Base-by-base conservation (phyloP, 2,113 vertebrate species). In the Picathartes gymnocephalus region DNA sequence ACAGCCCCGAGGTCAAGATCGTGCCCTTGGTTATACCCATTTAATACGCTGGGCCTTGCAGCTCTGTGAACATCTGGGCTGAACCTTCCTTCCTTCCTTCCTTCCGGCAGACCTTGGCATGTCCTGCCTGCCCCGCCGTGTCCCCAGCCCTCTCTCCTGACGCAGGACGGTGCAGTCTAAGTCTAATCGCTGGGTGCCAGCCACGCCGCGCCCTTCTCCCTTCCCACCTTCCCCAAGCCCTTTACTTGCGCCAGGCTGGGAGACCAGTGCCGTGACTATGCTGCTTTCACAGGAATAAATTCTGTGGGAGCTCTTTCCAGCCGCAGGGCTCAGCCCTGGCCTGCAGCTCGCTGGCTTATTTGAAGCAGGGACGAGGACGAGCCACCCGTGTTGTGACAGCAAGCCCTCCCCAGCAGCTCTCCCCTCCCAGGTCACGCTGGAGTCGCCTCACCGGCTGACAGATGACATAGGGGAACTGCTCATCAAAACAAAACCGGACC, bases 211-310 rank as follows among this genome's bases (percentile, higher is more conserved):
- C 58, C 39, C 33, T 77, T 18, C 37, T 86, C 45, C 40, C 19
- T 57, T 28, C 30, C 60, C 10, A 4, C 62, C 47, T 64, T 23
- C 3, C 1, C 25, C 6, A 21, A 73, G 42, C n/a, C 31, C 4
- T 71, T 40, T 37, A 2, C 33, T 17, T 13, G 76, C 54, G 44
- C 37, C 17, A 18, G 40, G 7, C 81, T n/a, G 12, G 64, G 13
- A 79, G 25, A 40, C 3, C 24, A 8, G 33, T 0, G 33, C 39
- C 0, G 0, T 23, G 11, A 8, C 22, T 5, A 7, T 0, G 0
- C 20, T 21, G 62, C 48, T 72, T 71, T 39, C 71, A 8, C 4
- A 6, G 31, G 16, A 81, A 16, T 18, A 2, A 28, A 6, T 65
- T 33, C 57, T 28, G 10, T 2, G 3, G 3, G 8, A 40, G 9